Evolutionary conservation across 2,113 vertebrate genomes (phyloP), one percentile per base, ranked within the genome.

Genomic region (Atherinomorus stipes): DNA sequence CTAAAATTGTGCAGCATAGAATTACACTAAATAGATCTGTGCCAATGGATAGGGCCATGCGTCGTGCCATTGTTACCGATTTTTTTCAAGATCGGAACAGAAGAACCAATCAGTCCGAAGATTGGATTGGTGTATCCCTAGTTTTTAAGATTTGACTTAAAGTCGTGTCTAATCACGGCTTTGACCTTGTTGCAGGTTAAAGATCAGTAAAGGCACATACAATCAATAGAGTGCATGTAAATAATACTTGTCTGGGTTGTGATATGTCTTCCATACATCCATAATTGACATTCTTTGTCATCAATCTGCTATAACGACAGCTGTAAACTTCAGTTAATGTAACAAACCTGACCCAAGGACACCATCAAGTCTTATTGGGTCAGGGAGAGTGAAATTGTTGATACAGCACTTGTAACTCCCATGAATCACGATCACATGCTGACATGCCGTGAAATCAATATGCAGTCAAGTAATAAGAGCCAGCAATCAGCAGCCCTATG

Each of bases 391-490:
- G 10, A 56, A 87, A 83, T 74, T 78, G 86, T 87, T 88, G 86
- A 91, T 71, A 6, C 80, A 83, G 88, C 85, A 81, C 80, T 90
- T 58, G 71, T 60, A 74, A 42, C 64, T 18, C 61, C n/a, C 3
- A 15, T 79, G 72, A 86, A 87, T 90, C 78, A 84, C 34, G 18
- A 76, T 78, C 69, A 57, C 66, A 75, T 18, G 26, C 75, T 50
- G 78, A 76, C 72, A 74, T 31, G 52, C 70, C 76, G 64, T 70
- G 74, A 88, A 91, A 91, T 93, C 91, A 83, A 91, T 91, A 85
- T 28, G 63, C 70, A 69, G 75, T 76, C 64, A 22, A 72, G 62
- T 87, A 85, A 84, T 88, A 77, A 82, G 65, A 84, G 68, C 16
- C 50, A 9, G 82, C 80, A 81, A 84, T 88, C 76, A 74, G 74